Percentiles rank a stretch among this genome's conserved stretches.
Conservation (phyloP, 2,113 vertebrate genomes). For the Gambusia affinis region DNA sequence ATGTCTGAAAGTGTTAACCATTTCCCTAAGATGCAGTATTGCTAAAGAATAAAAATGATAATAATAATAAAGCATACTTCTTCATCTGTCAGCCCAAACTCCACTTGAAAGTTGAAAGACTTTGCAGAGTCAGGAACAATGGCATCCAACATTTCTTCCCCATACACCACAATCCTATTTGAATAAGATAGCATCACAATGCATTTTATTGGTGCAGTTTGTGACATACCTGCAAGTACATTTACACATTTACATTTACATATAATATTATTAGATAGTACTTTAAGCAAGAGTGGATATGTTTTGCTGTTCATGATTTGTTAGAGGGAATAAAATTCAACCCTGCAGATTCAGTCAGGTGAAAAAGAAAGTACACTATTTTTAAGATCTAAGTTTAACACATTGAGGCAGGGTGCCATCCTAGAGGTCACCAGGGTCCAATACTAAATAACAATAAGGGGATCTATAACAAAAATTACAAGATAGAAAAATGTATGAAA, state of each 20-base stretch:
- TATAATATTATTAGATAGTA: background rate
- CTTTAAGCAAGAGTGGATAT: background rate
- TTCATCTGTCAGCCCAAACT: slow-evolving; percentile 59
- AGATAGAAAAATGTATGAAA: background rate
- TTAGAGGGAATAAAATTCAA: no score
- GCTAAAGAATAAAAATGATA: background rate
- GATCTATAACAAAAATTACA: background rate
- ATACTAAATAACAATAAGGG: background rate
- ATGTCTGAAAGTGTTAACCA: background rate
- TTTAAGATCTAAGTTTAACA: background rate
- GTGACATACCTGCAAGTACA: background rate
- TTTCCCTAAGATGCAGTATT: background rate
- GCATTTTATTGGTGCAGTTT: background rate
- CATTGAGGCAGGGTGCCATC: background rate
- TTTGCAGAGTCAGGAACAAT: slow-evolving; percentile 74
- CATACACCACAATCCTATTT: slow-evolving; percentile 82
- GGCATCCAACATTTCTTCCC: slow-evolving; percentile 51
- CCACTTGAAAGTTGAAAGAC: slow-evolving; percentile 79
- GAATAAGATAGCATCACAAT: background rate
- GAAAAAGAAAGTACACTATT: background rate
- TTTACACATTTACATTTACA: background rate
- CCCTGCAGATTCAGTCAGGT: background rate
- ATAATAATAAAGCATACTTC: slow-evolving; percentile 19
- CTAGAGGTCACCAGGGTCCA: no score
- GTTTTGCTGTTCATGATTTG: background rate